Evolutionary conservation across 2,888 invertebrate genomes (phyloP), one percentile per base, ranked within the genome.

Genomic region (Clusia tigrina): DNA sequence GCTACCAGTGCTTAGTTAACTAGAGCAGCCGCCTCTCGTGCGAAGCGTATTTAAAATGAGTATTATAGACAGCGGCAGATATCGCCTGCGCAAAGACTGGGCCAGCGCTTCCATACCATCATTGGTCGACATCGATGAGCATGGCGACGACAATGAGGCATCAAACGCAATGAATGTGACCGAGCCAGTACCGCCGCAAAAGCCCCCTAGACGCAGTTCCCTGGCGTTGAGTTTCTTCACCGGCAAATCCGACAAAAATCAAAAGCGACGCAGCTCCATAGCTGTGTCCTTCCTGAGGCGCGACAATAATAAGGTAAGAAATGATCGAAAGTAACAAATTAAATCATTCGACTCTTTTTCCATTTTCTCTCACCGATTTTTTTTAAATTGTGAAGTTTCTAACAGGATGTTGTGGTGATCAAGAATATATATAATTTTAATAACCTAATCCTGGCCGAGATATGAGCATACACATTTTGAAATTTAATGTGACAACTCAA

Each of bases 191-290:
- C 77, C 76, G 9, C 76, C 83, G 68, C 78, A 77, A 53, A 83
- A 83, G 69, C 78, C 82, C 2, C 78, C 80, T 9, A 72, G 84
- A 24, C 81, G 84, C 66, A 84, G 83, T 65, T 83, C 83, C 58
- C 70, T 84, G 63, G 83, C 81, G 1, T 69, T 81, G 69, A 77
- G 81, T 2, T 73, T 83, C 52, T 77, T 83, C 68, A 76, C 78
- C 55, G 78, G 79, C 65, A 81, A 79, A 62, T 70, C 78, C 56
- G 79, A 81, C 67, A 73, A 73, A 55, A 73, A 67, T 64, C 74
- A 79, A 59, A 84, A 84, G 73, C 71, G 84, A 67, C 82, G 84
- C 69, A 84, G 84, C 67, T 84, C 84, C 26, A 86, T 76, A 79
- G 86, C 79, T 74, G 80, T 80, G 20, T 75, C 81, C 24, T 80